Conservation (phyloP, 2,888 invertebrate genomes). For the Trisateles emortualis region DNA sequence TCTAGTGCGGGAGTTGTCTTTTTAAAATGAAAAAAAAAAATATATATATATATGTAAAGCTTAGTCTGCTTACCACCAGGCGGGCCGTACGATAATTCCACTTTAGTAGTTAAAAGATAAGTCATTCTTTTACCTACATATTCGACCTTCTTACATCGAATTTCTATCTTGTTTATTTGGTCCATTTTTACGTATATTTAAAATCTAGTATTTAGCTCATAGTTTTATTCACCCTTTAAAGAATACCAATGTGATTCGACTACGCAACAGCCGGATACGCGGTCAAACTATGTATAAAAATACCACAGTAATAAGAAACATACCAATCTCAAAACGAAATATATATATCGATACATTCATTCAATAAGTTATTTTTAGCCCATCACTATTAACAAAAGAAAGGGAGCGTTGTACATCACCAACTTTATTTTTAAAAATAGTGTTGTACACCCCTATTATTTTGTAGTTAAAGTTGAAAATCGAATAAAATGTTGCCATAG, state of each 20-base stretch:
- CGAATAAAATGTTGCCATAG: slow-evolving; percentile 11
- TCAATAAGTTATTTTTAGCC: slow-evolving; percentile 68
- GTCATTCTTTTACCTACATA: too few species aligned
- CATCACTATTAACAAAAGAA: slow-evolving; percentile 74
- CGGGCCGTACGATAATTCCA: too few species aligned
- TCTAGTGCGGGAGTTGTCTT: too few species aligned
- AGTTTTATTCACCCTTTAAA: slow-evolving; percentile 12
- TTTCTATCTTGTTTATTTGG: too few species aligned
- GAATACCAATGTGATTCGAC: slow-evolving; percentile 13
- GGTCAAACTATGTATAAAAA: slow-evolving; percentile 50
- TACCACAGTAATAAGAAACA: slow-evolving; percentile 51
- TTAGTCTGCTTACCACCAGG: too few species aligned
- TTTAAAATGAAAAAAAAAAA: too few species aligned
- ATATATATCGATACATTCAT: slow-evolving; percentile 65
- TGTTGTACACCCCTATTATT: slow-evolving; percentile 19
- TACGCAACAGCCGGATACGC: slow-evolving; percentile 46
- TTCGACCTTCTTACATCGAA: too few species aligned
- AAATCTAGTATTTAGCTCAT: slow-evolving; percentile 11
- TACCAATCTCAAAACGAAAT: slow-evolving; percentile 54
- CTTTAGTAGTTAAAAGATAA: too few species aligned
- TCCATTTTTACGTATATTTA: too few species aligned
- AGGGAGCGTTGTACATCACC: slow-evolving; percentile 48
- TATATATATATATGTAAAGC: too few species aligned
- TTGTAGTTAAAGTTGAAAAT: slow-evolving; percentile 38
- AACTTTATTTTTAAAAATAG: slow-evolving; percentile 8